phyloP scores from a whole-genome alignment of 2,113 vertebrate genomes.

The Delphinus delphis region DNA sequence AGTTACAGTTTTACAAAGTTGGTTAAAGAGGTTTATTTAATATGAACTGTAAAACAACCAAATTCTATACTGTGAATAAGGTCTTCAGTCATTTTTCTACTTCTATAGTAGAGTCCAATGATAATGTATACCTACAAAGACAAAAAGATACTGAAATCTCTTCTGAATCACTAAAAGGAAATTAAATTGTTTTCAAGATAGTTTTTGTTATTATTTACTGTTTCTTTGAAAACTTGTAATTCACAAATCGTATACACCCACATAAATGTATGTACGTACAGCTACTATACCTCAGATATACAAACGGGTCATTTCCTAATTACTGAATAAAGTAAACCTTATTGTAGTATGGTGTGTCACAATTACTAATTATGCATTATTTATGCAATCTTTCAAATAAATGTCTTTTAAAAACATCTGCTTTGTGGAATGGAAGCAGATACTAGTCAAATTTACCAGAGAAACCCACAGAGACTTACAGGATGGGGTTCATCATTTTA shows the following conservation, averaged over 20 bases:
- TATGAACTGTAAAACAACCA: not conserved
- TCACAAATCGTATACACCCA: not conserved
- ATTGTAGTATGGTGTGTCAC: not conserved
- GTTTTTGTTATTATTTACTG: not conserved
- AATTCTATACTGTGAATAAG: not conserved
- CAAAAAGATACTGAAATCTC: not conserved
- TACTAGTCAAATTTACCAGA: not conserved
- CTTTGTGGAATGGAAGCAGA: constrained; percentile 11
- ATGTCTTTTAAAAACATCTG: constrained; percentile 12
- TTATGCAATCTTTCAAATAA: constrained; percentile 4
- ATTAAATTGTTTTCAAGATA: constrained; percentile 7
- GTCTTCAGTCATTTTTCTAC: not conserved
- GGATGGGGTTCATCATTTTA: not conserved
- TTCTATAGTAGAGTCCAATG: not conserved
- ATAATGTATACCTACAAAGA: not conserved
- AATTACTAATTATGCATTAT: constrained; percentile 1
- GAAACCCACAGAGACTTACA: not conserved
- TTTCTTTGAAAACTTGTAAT: constrained; percentile 33
- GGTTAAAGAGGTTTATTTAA: not conserved
- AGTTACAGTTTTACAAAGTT: not conserved
- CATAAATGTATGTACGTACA: not conserved
- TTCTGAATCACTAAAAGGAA: not conserved
- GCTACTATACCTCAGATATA: not conserved
- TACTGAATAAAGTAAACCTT: not conserved
- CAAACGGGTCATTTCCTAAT: constrained; percentile 14